Conservation (phyloP, 2,888 invertebrate species). For the Amiota communis region DNA sequence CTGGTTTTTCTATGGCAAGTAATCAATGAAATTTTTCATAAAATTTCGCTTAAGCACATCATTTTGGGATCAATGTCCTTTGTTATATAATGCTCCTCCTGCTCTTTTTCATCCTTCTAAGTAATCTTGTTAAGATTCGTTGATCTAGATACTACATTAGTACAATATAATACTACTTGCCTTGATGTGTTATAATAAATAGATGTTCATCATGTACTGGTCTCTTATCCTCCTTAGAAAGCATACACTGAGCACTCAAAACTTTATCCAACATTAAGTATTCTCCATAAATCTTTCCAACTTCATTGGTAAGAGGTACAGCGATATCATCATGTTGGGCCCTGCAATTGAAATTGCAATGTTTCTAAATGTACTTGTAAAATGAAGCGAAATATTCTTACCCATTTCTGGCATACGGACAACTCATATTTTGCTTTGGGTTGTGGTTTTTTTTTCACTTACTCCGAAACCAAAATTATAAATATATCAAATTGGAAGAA, state of each 20-base stretch:
- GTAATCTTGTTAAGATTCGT: background rate
- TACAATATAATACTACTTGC: too few species aligned
- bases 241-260: slow-evolving; percentile 85
- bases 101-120: too few species aligned
- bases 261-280: slow-evolving; percentile 93
- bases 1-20: too few species aligned
- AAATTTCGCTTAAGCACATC: too few species aligned
- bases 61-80: background rate
- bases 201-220: slow-evolving; percentile 97
- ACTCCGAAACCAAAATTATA: too few species aligned
- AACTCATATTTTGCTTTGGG: slow-evolving; percentile 56
- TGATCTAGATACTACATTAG: background rate
- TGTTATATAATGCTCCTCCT: too few species aligned
- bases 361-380: background rate
- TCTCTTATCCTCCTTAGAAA: slow-evolving; percentile 82
- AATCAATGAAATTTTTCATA: too few species aligned
- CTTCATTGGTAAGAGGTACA: slow-evolving; percentile 78
- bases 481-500: too few species aligned
- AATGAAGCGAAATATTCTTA: slow-evolving; percentile 42
- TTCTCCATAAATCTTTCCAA: slow-evolving; percentile 91
- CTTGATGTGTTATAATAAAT: slow-evolving; percentile 98
- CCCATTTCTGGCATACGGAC: slow-evolving; percentile 65
- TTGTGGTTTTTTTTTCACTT: too few species aligned
- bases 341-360: slow-evolving; percentile 38
- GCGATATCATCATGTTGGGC: slow-evolving; percentile 64